Conservation (phyloP, 2,888 invertebrate genomes). For the Leptothorax acervorum region DNA sequence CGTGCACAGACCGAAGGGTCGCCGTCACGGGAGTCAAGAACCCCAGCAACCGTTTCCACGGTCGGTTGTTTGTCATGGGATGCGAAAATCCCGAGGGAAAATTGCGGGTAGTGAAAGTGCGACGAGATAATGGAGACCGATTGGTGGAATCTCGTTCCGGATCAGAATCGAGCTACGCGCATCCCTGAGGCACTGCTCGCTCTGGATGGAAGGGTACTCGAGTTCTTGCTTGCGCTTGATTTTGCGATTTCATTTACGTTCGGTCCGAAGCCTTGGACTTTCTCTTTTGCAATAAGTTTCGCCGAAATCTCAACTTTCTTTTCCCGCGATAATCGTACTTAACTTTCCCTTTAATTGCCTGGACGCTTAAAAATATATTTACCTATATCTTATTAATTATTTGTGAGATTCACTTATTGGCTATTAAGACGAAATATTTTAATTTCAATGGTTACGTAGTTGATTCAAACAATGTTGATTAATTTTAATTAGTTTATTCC, state of each 20-base stretch:
- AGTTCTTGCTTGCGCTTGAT: not conserved
- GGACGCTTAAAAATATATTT: not conserved
- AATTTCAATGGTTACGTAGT: not conserved
- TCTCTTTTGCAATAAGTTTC: not conserved
- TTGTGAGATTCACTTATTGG: not conserved
- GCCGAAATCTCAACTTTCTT: slow-evolving; percentile 15
- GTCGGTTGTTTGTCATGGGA: slow-evolving; percentile 75
- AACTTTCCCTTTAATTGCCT: not conserved
- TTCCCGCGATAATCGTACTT: not conserved
- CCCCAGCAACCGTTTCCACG: slow-evolving; percentile 82
- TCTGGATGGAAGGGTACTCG: slow-evolving; percentile 88
- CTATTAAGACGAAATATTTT: not conserved
- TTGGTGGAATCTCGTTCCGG: slow-evolving; percentile 82
- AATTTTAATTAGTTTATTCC: not conserved
- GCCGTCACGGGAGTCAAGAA: slow-evolving; percentile 64
- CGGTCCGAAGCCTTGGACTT: not conserved
- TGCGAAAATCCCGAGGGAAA: slow-evolving; percentile 51
- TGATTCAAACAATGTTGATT: not conserved
- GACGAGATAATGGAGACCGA: slow-evolving; percentile 79
- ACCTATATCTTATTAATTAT: not conserved
- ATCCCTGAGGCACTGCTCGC: slow-evolving; percentile 88
- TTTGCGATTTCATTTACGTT: not conserved
- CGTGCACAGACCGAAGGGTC: slow-evolving; percentile 56
- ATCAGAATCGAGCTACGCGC: slow-evolving; percentile 75
- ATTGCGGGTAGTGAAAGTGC: slow-evolving; percentile 44